Base-by-base conservation (phyloP, 1,140 invertebrate genomes). In the Zaprionus inermis region DNA sequence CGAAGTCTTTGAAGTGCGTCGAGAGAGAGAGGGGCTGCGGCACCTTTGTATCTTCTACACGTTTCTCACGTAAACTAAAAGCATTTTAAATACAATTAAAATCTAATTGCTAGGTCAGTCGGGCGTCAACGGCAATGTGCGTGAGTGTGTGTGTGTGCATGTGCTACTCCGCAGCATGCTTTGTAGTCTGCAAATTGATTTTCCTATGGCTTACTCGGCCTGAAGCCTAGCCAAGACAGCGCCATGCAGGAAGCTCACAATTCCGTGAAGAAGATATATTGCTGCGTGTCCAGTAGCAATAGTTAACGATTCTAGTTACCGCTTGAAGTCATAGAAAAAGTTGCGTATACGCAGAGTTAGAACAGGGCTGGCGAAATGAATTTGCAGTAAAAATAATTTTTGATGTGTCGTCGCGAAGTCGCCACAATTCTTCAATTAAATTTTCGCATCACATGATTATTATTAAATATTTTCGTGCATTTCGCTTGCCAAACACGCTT, bases 71-170 rank as follows among this genome's bases (percentile, higher is more conserved):
- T 76, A 73, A 77, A 79, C 78, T 79, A 81, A 85, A 85, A 85
- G 82, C 82, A 86, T 85, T 86, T 85, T 85, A 85, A 85, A 86
- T 85, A 81, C 86, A 86, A 85, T 85, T 85, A 85, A 86, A 85
- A 85, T 85, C 78, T 81, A 86, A 86, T 86, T 86, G 76, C 83
- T 73, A 65, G 61, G 54, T 46, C 55, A 38, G 20, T 22, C 11
- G 20, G n/a, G n/a, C n/a, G n/a, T n/a, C n/a, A n/a, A n/a, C n/a
- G n/a, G n/a, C n/a, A n/a, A n/a, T n/a, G n/a, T n/a, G n/a, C n/a
- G n/a, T n/a, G n/a, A n/a, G n/a, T n/a, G n/a, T 76, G 57, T 68
- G 59, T 22, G 16, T 36, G 36, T 51, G n/a, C 51, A n/a, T 16
- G 32, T 46, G 22, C 46, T 36, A 57, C 54, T 49, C 16, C 44